Evolutionary conservation across 2,797 vertebrate genomes (phyloP).

Genomic region (Ispidina picta): DNA sequence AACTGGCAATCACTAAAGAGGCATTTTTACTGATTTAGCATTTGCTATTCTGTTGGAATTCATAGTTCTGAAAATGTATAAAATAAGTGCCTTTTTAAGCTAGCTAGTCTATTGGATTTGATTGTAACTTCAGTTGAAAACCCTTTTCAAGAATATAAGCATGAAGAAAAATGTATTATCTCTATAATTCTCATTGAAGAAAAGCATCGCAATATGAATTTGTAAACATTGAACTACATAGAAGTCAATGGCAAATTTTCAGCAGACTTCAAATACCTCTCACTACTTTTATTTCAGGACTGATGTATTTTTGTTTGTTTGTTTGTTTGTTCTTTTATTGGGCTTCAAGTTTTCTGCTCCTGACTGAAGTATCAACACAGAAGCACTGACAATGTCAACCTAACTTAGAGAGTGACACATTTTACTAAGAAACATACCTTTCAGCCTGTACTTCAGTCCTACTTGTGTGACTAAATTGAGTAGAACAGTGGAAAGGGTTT

Average conservation of each 20-base stretch:
- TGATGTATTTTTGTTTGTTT: not conserved
- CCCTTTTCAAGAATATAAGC: not conserved
- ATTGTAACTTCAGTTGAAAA: conserved; percentile 20
- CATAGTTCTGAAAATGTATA: not conserved
- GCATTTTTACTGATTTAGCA: conserved; percentile 46
- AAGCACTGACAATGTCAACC: not conserved
- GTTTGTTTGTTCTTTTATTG: not conserved
- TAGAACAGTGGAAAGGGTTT: not conserved
- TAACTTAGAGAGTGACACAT: not conserved
- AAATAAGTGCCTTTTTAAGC: conserved; percentile 14
- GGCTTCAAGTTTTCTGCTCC: not conserved
- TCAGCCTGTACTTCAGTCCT: not conserved
- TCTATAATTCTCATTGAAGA: conserved; percentile 17
- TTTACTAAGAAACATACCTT: not conserved
- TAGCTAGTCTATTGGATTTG: not conserved
- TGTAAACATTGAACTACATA: not conserved
- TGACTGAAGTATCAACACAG: not conserved
- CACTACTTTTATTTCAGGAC: not conserved
- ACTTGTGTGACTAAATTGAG: not conserved
- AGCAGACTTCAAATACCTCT: not conserved
- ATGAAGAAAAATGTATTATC: not conserved
- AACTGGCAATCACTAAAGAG: conserved; percentile 47
- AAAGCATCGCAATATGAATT: not conserved
- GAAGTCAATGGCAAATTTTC: not conserved
- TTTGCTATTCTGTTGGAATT: conserved; percentile 36